Evolutionary conservation across 2,797 vertebrate genomes (phyloP), one percentile per base, ranked within the genome.

Genomic region (Acrocephalus scirpaceus): DNA sequence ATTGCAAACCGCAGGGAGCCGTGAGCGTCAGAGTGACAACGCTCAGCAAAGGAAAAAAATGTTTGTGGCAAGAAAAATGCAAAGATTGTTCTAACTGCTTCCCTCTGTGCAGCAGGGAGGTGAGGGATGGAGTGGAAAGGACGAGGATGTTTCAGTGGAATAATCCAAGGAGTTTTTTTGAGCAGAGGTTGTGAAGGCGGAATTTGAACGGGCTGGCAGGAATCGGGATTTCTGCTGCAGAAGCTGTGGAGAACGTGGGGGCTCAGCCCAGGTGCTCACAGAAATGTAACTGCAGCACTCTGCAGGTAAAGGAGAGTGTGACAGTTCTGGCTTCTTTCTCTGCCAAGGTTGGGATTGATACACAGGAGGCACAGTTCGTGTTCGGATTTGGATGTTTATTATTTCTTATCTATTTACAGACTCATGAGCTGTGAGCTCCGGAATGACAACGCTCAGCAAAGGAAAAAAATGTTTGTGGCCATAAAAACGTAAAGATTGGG

Each of bases 161-260:
- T n/a, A 20, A 66, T 62, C 57, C 2, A 2, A 57, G 57, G 61
- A 30, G 15, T 69, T 84, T 11, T 3, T 81, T 64, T 4, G 20
- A 32, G 25, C 26, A 17, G 16, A 13, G n/a, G 12, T 15, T 30
- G 2, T 34, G 25, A 48, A 72, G 60, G 57, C 0, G 3, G 58
- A 53, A 60, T 3, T 13, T 5, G 54, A 44, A 45, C 1, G 10
- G 50, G 19, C 16, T 80, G 10, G 2, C 0, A 1, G 70, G 72
- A 86, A 44, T 29, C 3, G 12, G 64, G 22, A 14, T 48, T 79
- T 53, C 36, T 67, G 18, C 40, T 38, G 25, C 13, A 67, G 81
- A 56, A 71, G n/a, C 4, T 5, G 20, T 13, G 47, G 50, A 3
- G 58, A 70, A 53, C 0, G 38, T 4, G 45, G 3, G 21, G 3